Evolutionary conservation across 2,797 vertebrate genomes (phyloP), one percentile per base, ranked within the genome.

Genomic region (Melopsittacus undulatus): DNA sequence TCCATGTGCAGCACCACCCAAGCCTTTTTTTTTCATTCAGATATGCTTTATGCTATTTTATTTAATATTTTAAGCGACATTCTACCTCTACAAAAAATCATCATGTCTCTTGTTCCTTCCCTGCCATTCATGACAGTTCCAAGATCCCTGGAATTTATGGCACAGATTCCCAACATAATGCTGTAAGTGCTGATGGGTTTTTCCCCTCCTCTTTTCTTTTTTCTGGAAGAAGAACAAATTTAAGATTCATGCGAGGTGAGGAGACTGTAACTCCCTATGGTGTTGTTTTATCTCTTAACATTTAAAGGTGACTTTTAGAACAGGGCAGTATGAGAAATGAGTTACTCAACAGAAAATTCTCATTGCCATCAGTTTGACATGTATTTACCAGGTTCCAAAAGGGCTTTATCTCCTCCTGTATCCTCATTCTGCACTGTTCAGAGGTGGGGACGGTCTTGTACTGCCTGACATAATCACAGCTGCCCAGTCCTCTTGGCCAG

Each of bases 231-330:
- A 91, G 26, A 84, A 79, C 27, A 79, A 76, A 68, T 61, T 64
- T 62, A 67, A 80, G 62, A 84, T 94, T 96, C 59, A 40, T 45
- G 36, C 1, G 4, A 87, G 45, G n/a, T 80, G 52, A 72, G 72
- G 64, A 89, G 68, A 27, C 24, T 69, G 52, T 80, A 80, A 88
- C 42, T 92, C 56, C 82, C 77, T 67, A 34, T 1, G 11, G 63
- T n/a, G 21, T 57, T 83, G 29, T 72, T 95, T 85, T 87, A 85
- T 81, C 70, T 87, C 79, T 70, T 90, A 67, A 43, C 70, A 57
- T 85, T 87, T 92, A 93, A 59, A 91, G 69, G 82, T 87, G 79
- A 45, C 63, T 93, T 94, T 77, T 69, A 91, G 76, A 92, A 46
- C 46, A 78, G 73, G 45, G 52, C 69, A 75, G 40, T 45, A 38